Evolutionary conservation across 30 jellyfish, hydroid and myxozoan genomes (phyloP).

Genomic region (Nemopilema nomurai): DNA sequence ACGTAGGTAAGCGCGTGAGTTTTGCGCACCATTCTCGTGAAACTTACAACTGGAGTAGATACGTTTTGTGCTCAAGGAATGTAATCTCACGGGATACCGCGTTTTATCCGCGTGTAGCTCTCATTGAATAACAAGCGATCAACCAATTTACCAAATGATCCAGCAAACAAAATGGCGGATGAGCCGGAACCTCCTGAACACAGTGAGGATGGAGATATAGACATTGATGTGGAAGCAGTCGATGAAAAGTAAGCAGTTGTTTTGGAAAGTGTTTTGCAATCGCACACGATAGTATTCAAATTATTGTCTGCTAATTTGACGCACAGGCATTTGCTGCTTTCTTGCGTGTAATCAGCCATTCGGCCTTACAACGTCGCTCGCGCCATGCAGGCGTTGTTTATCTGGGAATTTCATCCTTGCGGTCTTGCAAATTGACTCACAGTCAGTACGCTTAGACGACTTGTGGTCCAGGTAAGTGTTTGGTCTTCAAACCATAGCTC

Average conservation of each 20-base stretch:
- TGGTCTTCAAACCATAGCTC: constrained; percentile 4
- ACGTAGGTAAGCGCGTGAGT: not conserved
- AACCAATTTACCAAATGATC: constrained; percentile 68
- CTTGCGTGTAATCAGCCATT: constrained; percentile 57
- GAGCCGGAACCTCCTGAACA: constrained; percentile 70
- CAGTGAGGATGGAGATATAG: constrained; percentile 64
- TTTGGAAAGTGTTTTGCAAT: not conserved
- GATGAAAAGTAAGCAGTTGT: constrained; percentile 26
- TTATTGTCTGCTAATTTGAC: not conserved
- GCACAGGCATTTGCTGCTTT: constrained; percentile 35
- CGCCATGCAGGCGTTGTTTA: constrained; percentile 75
- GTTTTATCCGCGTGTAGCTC: constrained; percentile 7
- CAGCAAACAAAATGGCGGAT: constrained; percentile 78
- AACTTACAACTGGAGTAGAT: too few relatives aligned
- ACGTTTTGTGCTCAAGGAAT: too few relatives aligned
- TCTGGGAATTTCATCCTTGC: constrained; percentile 54
- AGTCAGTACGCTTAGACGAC: constrained; percentile 20
- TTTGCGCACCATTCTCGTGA: not conserved
- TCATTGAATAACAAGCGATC: constrained; percentile 53
- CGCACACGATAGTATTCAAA: not conserved
- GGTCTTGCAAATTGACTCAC: constrained; percentile 28
- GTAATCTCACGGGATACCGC: not conserved
- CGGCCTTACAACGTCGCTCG: constrained; percentile 61
- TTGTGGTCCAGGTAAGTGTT: constrained; percentile 30
- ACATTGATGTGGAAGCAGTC: constrained; percentile 51